phyloP scores from a whole-genome alignment of 2,888 invertebrate genomes.

The Aporophyla lueneburgensis region DNA sequence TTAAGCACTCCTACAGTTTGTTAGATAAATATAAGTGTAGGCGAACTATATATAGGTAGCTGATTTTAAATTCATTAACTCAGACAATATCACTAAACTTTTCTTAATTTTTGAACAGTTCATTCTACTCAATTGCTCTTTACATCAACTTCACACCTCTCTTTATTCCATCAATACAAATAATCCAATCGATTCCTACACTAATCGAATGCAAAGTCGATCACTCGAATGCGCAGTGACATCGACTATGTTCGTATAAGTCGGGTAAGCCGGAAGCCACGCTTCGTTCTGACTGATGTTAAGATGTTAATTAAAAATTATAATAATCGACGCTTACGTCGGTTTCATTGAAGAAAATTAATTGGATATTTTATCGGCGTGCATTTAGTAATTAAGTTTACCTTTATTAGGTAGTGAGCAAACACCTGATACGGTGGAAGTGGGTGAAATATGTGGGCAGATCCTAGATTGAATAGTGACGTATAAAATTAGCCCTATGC shows the following conservation, averaged over 20 bases:
- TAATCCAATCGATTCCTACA: conserved; percentile 59
- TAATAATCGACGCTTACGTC: conserved; percentile 60
- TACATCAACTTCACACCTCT: conserved; percentile 37
- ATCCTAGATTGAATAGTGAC: background rate
- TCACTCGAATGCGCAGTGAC: conserved; percentile 62
- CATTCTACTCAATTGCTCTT: conserved; percentile 14
- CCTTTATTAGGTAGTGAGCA: conserved; percentile 51
- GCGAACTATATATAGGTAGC: background rate
- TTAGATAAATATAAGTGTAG: background rate
- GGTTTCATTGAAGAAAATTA: conserved; percentile 55
- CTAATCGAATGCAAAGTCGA: conserved; percentile 70
- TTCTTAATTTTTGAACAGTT: background rate
- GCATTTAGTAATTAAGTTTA: conserved; percentile 50
- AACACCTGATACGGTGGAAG: conserved; percentile 25
- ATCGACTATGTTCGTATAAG: conserved; percentile 57
- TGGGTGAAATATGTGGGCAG: conserved; percentile 42
- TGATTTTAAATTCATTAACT: background rate
- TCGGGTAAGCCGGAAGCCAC: conserved; percentile 72
- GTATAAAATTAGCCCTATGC: background rate
- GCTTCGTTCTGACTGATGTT: conserved; percentile 68
- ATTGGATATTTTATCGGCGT: conserved; percentile 50
- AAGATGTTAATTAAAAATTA: conserved; percentile 74
- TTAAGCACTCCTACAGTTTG: no score
- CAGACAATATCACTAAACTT: background rate
- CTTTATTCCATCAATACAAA: conserved; percentile 22